phyloP scores from a whole-genome alignment of 2,888 invertebrate species.

The Plusia festucae region DNA sequence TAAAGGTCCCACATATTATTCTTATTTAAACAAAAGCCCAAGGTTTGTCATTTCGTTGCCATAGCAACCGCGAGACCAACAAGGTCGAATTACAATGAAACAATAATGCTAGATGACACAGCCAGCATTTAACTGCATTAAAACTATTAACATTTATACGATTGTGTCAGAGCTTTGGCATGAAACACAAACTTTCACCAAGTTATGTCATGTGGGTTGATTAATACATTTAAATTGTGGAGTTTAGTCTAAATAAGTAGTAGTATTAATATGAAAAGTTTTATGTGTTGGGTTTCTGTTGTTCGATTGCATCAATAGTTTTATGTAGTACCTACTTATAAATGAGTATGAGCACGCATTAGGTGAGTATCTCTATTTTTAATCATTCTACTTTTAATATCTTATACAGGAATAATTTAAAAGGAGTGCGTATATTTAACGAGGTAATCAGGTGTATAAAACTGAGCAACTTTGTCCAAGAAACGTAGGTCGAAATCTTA shows the following conservation, averaged over 20 bases:
- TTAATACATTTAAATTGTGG: slow-evolving; percentile 40
- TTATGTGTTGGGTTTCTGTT: too few relatives aligned
- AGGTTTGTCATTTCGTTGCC: background rate
- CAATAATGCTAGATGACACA: slow-evolving; percentile 26
- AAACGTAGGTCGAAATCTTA: too few relatives aligned
- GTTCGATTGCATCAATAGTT: too few relatives aligned
- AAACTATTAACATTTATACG: slow-evolving; percentile 32
- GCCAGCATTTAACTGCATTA: slow-evolving; percentile 18
- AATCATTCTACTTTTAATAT: background rate
- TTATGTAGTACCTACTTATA: too few relatives aligned
- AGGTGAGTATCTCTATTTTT: too few relatives aligned
- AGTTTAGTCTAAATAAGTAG: background rate
- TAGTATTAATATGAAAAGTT: background rate
- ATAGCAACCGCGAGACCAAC: slow-evolving; percentile 9
- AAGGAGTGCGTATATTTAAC: too few relatives aligned
- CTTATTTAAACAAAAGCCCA: background rate
- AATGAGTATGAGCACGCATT: too few relatives aligned
- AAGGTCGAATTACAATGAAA: slow-evolving; percentile 13
- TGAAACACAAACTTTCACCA: background rate
- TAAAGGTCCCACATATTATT: background rate
- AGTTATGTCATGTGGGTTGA: slow-evolving; percentile 22
- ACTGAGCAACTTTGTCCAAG: too few relatives aligned
- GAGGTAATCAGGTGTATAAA: too few relatives aligned
- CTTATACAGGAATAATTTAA: too few relatives aligned
- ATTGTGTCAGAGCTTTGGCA: slow-evolving; percentile 2